Evolutionary conservation across 2,888 invertebrate species (phyloP).

Genomic region (Theretra japonica): DNA sequence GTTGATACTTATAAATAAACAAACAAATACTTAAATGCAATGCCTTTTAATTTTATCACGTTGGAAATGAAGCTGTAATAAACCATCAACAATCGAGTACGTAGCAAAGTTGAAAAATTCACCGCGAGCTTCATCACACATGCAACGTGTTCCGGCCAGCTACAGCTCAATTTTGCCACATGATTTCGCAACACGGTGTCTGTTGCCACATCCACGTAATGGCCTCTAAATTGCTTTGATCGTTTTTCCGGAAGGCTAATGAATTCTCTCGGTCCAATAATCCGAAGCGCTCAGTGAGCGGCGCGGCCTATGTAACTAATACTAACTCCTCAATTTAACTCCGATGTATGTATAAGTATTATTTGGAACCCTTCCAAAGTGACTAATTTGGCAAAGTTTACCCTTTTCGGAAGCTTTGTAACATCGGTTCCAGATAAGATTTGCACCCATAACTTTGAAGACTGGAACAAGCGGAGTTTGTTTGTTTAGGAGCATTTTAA

Average conservation of each 20-base stretch:
- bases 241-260: slow-evolving; percentile 81
- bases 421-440: slow-evolving; percentile 25
- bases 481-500: slow-evolving; percentile 14
- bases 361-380: slow-evolving; percentile 37
- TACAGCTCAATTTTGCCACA: slow-evolving; percentile 27
- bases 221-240: slow-evolving; percentile 80
- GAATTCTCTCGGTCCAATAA: slow-evolving; percentile 78
- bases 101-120: not conserved
- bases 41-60: no score
- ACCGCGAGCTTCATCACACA: not conserved
- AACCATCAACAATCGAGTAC: not conserved
- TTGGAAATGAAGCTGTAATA: not conserved
- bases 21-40: no score
- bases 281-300: slow-evolving; percentile 54
- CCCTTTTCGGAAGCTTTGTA: slow-evolving; percentile 24
- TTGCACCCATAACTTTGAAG: slow-evolving; percentile 22
- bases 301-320: slow-evolving; percentile 36
- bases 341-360: slow-evolving; percentile 35
- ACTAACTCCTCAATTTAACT: slow-evolving; percentile 51
- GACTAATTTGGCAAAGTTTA: slow-evolving; percentile 32
- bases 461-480: slow-evolving; percentile 13
- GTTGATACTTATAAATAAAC: no score
- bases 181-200: slow-evolving; percentile 26
- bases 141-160: not conserved
- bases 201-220: slow-evolving; percentile 63